Conservation (phyloP, 1,140 invertebrate species). For the Nebria ingens region DNA sequence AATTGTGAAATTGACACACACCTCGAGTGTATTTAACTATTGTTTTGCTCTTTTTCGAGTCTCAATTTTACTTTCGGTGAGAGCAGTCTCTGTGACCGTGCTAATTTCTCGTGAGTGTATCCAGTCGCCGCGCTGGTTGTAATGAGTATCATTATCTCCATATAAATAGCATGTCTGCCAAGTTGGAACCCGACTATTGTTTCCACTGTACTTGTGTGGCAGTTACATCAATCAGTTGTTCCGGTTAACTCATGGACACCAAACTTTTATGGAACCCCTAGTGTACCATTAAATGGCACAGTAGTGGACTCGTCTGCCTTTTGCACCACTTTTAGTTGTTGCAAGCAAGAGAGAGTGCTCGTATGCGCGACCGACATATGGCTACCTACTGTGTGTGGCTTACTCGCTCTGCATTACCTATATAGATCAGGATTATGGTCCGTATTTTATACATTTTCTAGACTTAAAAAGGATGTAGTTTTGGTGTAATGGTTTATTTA, state of each 20-base stretch:
- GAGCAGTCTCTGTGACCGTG: too few species aligned
- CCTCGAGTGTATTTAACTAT: too few species aligned
- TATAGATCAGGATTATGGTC: not conserved
- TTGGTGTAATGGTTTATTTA: too few species aligned
- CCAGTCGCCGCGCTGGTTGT: not conserved
- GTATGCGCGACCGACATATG: not conserved
- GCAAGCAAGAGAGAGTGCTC: not conserved
- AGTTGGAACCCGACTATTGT: not conserved
- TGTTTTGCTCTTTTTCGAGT: too few species aligned
- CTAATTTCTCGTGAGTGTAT: not conserved
- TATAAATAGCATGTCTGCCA: not conserved
- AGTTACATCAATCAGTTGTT: not conserved
- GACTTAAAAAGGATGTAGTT: too few species aligned
- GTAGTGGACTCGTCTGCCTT: not conserved
- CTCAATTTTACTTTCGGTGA: too few species aligned
- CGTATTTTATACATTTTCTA: not conserved
- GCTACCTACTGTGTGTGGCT: not conserved
- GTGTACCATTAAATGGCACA: not conserved
- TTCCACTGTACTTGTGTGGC: not conserved
- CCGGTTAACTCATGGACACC: not conserved
- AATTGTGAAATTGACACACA: too few species aligned
- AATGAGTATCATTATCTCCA: not conserved
- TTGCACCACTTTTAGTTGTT: not conserved
- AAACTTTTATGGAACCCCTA: not conserved
- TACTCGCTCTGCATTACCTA: not conserved